A percentile compares a stretch with the other conserved stretches of the same genome.
These are phyloP conservation scores for Pseudopodoces humilis DNA, from an alignment of 2,113 vertebrate species.

Conservation along the genomic window DNA sequence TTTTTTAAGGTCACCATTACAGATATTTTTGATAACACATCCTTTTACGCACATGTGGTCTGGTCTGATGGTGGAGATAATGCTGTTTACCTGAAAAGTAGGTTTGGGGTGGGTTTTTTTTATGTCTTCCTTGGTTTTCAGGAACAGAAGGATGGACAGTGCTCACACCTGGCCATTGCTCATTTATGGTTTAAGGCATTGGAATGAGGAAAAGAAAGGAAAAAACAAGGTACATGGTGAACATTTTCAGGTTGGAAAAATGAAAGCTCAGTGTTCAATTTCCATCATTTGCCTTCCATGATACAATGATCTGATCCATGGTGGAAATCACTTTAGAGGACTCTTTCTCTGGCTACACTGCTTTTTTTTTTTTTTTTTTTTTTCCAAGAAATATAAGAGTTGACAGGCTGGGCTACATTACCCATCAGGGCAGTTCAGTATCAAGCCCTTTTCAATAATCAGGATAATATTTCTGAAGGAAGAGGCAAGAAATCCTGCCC, in stretches of 20 bases:
- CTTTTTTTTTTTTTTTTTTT: background rate
- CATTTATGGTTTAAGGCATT: background rate
- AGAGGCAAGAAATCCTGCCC: background rate
- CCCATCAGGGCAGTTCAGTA: background rate
- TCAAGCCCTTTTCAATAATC: background rate
- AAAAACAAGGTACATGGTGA: background rate
- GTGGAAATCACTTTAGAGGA: background rate
- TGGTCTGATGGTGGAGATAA: conserved; percentile 40
- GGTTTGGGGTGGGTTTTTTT: background rate
- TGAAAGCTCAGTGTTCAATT: background rate
- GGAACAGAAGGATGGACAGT: background rate
- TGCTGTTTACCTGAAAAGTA: conserved; percentile 50
- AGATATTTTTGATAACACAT: conserved; percentile 71
- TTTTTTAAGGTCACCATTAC: conserved; percentile 68
- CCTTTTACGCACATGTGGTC: conserved; percentile 50
- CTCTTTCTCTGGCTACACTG: background rate
- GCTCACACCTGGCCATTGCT: background rate
- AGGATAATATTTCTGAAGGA: background rate
- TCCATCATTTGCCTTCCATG: background rate
- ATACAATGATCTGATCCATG: background rate
- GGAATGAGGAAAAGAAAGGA: too few relatives aligned
- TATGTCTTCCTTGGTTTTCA: background rate
- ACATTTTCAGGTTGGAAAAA: background rate
- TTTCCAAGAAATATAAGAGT: background rate
- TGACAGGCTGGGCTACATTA: background rate